Evolutionary conservation across 1,140 invertebrate genomes (phyloP).

Genomic region (Atta colombica): DNA sequence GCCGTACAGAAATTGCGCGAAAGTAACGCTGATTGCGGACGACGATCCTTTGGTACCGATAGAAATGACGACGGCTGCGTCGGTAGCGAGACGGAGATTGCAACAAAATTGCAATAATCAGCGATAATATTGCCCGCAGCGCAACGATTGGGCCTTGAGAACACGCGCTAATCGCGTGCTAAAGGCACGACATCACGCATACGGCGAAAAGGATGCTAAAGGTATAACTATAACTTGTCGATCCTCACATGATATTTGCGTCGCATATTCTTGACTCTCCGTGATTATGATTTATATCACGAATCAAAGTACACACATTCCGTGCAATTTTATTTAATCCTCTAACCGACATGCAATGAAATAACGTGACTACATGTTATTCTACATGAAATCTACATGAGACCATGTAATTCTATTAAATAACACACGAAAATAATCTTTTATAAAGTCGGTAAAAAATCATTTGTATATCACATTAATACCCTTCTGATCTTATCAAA

Average conservation of each 20-base stretch:
- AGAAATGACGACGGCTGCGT: too few relatives aligned
- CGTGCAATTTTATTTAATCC: slow-evolving; percentile 27
- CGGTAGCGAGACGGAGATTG: slow-evolving; percentile 36
- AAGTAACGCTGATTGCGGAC: slow-evolving; percentile 31
- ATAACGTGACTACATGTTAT: neutral
- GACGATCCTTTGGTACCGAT: slow-evolving; percentile 23
- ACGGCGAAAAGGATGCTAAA: slow-evolving; percentile 26
- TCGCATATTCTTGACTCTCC: neutral
- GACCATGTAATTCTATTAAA: slow-evolving; percentile 1
- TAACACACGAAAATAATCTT: neutral
- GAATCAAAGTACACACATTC: neutral
- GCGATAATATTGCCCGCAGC: slow-evolving; percentile 55
- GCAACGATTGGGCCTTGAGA: slow-evolving; percentile 31
- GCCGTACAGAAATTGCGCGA: slow-evolving; percentile 35
- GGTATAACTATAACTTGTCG: slow-evolving; percentile 57
- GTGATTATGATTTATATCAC: slow-evolving; percentile 16
- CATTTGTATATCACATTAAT: slow-evolving; percentile 7
- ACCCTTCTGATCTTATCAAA: neutral
- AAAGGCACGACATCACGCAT: slow-evolving; percentile 58
- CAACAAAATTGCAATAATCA: slow-evolving; percentile 53
- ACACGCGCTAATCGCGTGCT: slow-evolving; percentile 24
- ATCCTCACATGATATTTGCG: slow-evolving; percentile 46
- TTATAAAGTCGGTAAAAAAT: neutral
- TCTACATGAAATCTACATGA: neutral
- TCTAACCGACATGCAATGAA: neutral